Conservation (phyloP, 1,140 invertebrate genomes). For the Rhizoglyphus robini region DNA sequence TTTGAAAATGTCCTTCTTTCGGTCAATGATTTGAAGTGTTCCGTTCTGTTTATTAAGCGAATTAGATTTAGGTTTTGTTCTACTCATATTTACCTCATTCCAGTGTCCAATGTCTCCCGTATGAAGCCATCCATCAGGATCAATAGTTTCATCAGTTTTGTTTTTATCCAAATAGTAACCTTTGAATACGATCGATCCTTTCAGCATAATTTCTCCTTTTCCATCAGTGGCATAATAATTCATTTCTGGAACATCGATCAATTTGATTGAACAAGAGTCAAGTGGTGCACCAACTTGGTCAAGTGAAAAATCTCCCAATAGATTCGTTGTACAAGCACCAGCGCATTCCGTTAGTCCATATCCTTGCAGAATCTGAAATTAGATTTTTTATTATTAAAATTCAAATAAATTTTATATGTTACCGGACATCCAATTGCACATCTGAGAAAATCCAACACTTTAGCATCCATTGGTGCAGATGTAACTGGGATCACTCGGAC, state of each 20-base stretch:
- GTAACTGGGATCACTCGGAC: slow-evolving; percentile 32
- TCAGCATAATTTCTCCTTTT: slow-evolving; percentile 65
- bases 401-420: slow-evolving; percentile 10
- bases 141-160: slow-evolving; percentile 70
- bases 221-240: slow-evolving; percentile 78
- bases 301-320: slow-evolving; percentile 73
- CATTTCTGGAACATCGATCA: slow-evolving; percentile 95
- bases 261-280: slow-evolving; percentile 77
- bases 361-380: slow-evolving; percentile 52
- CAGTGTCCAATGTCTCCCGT: slow-evolving; percentile 88
- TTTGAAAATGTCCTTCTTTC: too few species aligned
- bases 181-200: slow-evolving; percentile 58
- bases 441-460: slow-evolving; percentile 35
- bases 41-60: too few species aligned
- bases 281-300: slow-evolving; percentile 90
- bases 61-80: too few species aligned
- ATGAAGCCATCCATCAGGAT: slow-evolving; percentile 84
- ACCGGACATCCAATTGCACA: slow-evolving; percentile 34
- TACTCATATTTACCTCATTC: slow-evolving; percentile 29
- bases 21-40: too few species aligned
- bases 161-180: slow-evolving; percentile 83
- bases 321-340: slow-evolving; percentile 72
- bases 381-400: neutral
- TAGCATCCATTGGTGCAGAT: slow-evolving; percentile 35
- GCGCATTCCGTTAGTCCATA: slow-evolving; percentile 95